These are phyloP conservation scores for Apocrypta bakeri DNA, from an alignment of 1,140 invertebrate species.

Conservation along the genomic window DNA sequence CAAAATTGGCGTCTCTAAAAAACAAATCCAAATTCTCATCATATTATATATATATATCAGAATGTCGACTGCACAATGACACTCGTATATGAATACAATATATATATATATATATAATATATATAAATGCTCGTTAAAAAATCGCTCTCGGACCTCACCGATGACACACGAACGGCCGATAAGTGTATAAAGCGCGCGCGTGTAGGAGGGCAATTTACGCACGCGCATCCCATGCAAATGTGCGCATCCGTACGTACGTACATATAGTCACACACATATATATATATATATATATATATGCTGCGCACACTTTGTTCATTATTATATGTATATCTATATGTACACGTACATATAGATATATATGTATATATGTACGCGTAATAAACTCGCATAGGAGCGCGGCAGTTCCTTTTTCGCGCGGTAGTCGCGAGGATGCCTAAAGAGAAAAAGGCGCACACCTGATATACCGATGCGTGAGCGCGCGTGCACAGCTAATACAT, in stretches of 20 bases:
- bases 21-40: background rate
- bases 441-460: background rate
- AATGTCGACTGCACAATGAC: background rate
- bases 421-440: background rate
- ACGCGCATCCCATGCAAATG: conserved; percentile 60
- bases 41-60: background rate
- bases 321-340: background rate
- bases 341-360: conserved; percentile 1
- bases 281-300: background rate
- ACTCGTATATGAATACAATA: too few relatives aligned
- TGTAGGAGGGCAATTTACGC: background rate
- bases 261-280: background rate
- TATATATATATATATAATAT: background rate
- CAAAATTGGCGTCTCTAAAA: background rate
- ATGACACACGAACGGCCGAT: background rate
- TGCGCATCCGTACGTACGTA: background rate
- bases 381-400: background rate
- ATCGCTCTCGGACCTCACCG: background rate
- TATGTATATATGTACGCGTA: background rate
- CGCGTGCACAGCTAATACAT: too few relatives aligned
- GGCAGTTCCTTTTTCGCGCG: background rate
- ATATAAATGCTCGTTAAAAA: background rate
- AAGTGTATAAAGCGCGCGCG: background rate
- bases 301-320: too few relatives aligned
- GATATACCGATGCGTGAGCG: too few relatives aligned